Evolutionary conservation across 1,140 invertebrate genomes (phyloP).

Genomic region (Pygmarrhopalites habei): DNA sequence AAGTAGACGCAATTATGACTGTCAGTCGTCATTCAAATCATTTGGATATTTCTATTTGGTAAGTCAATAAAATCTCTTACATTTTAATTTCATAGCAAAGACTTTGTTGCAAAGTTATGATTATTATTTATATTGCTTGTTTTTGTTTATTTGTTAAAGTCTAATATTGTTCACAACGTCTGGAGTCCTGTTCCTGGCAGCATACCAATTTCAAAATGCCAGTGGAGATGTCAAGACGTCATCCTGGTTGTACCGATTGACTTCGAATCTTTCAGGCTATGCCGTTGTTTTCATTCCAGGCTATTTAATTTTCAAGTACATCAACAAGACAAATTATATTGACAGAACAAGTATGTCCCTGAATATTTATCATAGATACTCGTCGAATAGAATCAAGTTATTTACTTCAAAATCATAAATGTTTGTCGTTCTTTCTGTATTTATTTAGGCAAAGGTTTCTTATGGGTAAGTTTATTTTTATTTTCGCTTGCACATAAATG

Average conservation of each 20-base stretch:
- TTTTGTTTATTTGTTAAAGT: background rate
- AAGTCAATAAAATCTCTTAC: background rate
- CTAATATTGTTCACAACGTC: slow-evolving; percentile 45
- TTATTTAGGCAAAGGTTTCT: slow-evolving; percentile 49
- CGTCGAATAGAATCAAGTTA: too few species aligned
- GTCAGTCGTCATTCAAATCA: background rate
- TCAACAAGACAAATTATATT: slow-evolving; percentile 69
- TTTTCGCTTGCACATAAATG: too few species aligned
- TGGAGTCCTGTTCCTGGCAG: slow-evolving; percentile 48
- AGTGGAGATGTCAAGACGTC: slow-evolving; percentile 39
- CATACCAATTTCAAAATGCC: slow-evolving; percentile 49
- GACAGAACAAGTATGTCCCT: slow-evolving; percentile 67
- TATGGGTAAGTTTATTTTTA: too few species aligned
- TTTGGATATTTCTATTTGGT: slow-evolving; percentile 10
- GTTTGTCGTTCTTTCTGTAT: slow-evolving; percentile 18
- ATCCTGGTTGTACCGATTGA: slow-evolving; percentile 45
- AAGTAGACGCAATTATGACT: too few species aligned
- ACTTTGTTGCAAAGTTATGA: background rate
- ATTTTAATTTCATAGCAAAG: background rate
- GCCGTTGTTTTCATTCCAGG: slow-evolving; percentile 78
- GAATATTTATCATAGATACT: background rate
- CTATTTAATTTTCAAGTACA: slow-evolving; percentile 74
- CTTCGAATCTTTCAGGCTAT: slow-evolving; percentile 81
- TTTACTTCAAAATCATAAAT: background rate
- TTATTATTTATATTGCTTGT: background rate